Base-by-base conservation (phyloP, 2,888 invertebrate species). In the Emmelina monodactyla region DNA sequence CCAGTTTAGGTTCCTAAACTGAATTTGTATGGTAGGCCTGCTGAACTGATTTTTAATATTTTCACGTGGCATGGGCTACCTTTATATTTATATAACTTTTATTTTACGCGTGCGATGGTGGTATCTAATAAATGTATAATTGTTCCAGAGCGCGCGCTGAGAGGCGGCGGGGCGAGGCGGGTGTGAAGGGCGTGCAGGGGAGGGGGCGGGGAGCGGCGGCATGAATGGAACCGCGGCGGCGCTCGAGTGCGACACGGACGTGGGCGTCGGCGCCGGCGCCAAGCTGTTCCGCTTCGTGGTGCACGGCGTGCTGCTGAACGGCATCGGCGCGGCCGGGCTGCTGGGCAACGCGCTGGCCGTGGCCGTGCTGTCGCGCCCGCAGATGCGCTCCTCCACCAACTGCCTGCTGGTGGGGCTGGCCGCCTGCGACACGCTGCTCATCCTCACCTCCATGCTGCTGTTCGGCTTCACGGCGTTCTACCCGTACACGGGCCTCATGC, bases 381-480 rank as follows among this genome's bases (percentile, higher is more conserved):
- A 96, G 70, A 97, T 97, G 97, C 87, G 92, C 54, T 94, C 94
- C 39, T 95, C 96, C 58, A 94, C 97, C 59, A 97, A 97, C 73
- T 93, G 94, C 68, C 85, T 97, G 58, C 84, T 98, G 40, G 92
- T 94, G 45, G 96, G 95, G 3, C 83, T 98, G 50, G 97, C 97
- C 14, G 85, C 93, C 50, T 95, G 94, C 70, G 98, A 98, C 82
- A 94, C 93, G 9, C 85, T 92, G 44, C 85, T 97, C 49, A 91
- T 97, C 51, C 79, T 94, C 49, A 92, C 93, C 31, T 91, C 94
- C 38, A 84, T 92, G 47, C 81, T 88, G 50, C 85, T 95, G 45
- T 96, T 96, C 70, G 94, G 94, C 19, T 83, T 96, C 48, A 90
- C 92, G 31, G 91, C 91, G 40, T 85, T 96, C 41, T 90, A 88